Conservation (phyloP, 2,113 vertebrate species). For the Cinclus cinclus region DNA sequence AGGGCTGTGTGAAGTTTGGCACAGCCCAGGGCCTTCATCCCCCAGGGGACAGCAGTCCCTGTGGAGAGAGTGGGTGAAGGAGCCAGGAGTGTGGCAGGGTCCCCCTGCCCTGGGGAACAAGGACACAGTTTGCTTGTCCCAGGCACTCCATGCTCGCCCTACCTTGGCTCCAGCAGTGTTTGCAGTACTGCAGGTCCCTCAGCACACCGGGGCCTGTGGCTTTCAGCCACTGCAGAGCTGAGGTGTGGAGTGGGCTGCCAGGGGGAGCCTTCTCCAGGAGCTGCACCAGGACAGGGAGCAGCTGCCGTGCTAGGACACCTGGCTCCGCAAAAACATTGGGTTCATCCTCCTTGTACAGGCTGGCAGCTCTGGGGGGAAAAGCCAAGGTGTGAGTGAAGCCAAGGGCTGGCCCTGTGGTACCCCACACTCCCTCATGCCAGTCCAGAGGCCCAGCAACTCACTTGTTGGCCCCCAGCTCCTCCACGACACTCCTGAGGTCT, state of each 20-base stretch:
- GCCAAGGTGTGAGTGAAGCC: background rate
- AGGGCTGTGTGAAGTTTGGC: slow-evolving; percentile 72
- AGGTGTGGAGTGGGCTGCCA: slow-evolving; percentile 32
- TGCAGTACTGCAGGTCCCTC: slow-evolving; percentile 67
- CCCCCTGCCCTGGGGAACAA: background rate
- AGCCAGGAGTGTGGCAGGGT: fast-evolving
- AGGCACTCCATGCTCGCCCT: fast-evolving
- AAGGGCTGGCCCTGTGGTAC: no score
- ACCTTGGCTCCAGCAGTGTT: slow-evolving; percentile 72
- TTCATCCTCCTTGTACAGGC: slow-evolving; percentile 85
- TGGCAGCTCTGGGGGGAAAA: slow-evolving; percentile 63
- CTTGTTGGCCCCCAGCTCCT: slow-evolving; percentile 66
- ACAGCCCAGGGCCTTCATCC: slow-evolving; percentile 74
- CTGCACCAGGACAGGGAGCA: slow-evolving; percentile 76
- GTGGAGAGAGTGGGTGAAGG: background rate
- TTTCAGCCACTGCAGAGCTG: slow-evolving; percentile 71
- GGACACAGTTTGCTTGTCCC: background rate
- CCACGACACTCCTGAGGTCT: slow-evolving; percentile 70
- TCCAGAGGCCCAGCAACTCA: slow-evolving; percentile 38
- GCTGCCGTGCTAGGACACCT: slow-evolving; percentile 66
- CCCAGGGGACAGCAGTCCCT: background rate
- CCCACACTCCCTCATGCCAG: fast-evolving
- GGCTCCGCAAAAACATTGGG: slow-evolving; percentile 85
- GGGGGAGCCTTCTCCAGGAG: slow-evolving; percentile 50
- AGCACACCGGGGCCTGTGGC: slow-evolving; percentile 30